Evolutionary conservation across 2,113 vertebrate species (phyloP).

Genomic region (Eulemur rufifrons): DNA sequence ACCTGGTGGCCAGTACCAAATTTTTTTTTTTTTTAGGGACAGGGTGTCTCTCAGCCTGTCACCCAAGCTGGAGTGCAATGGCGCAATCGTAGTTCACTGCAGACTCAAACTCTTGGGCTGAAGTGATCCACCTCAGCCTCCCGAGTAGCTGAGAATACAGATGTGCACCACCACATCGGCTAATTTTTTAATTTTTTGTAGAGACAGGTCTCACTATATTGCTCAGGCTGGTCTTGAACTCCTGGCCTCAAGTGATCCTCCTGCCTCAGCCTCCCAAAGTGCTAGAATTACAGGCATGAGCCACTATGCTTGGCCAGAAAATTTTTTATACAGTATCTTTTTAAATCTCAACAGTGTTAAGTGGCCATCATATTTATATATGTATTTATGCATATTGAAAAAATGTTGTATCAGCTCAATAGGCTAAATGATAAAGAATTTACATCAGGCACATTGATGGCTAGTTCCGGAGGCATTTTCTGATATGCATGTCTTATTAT

Average conservation of each 20-base stretch:
- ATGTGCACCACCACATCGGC: no score
- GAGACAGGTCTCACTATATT: neutral
- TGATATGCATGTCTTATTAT: neutral
- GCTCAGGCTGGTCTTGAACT: neutral
- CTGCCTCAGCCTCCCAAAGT: neutral
- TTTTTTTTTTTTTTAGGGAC: neutral
- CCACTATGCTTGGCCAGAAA: neutral
- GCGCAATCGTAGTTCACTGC: no score
- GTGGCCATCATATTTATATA: neutral
- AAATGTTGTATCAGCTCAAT: neutral
- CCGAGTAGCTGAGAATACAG: no score
- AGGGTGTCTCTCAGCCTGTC: no score
- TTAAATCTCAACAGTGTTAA: neutral
- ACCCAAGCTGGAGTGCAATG: neutral
- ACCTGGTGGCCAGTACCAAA: slow-evolving; percentile 48
- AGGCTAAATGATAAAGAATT: neutral
- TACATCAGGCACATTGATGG: neutral
- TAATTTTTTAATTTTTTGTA: neutral
- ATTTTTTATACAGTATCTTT: neutral
- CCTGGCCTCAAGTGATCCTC: no score
- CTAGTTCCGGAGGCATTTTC: neutral
- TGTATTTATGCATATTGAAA: neutral
- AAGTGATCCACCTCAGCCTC: no score
- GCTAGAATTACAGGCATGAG: neutral
- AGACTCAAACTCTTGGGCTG: no score